Evolutionary conservation across 2,113 vertebrate species (phyloP).

Genomic region (Morone saxatilis): DNA sequence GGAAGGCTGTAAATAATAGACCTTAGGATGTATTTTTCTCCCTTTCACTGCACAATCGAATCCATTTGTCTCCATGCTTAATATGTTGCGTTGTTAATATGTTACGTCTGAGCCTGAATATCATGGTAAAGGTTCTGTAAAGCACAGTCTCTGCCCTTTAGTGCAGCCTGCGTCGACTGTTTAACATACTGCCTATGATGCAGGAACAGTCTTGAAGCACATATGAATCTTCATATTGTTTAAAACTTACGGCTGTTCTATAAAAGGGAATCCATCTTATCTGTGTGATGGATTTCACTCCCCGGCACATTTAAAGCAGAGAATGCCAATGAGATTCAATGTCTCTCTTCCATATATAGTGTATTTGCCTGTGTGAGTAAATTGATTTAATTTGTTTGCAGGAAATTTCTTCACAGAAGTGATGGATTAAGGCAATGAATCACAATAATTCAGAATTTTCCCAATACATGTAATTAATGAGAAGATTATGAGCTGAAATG

Average conservation of each 20-base stretch:
- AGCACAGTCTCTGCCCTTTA: slow-evolving; percentile 39
- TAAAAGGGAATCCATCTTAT: slow-evolving; percentile 56
- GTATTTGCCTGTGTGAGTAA: slow-evolving; percentile 33
- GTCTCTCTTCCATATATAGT: slow-evolving; percentile 25
- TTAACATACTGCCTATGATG: slow-evolving; percentile 55
- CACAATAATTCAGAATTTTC: slow-evolving; percentile 65
- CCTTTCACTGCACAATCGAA: slow-evolving; percentile 40
- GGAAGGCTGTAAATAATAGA: slow-evolving; percentile 60
- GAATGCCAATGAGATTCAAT: slow-evolving; percentile 46
- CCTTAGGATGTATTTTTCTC: slow-evolving; percentile 35
- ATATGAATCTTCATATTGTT: slow-evolving; percentile 65
- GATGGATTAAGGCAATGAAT: slow-evolving; percentile 75
- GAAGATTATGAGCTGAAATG: slow-evolving; percentile 49
- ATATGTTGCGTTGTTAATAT: slow-evolving; percentile 42
- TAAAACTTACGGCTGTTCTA: slow-evolving; percentile 49
- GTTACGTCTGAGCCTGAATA: slow-evolving; percentile 47
- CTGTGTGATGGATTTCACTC: slow-evolving; percentile 61
- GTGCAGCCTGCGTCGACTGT: slow-evolving; percentile 25
- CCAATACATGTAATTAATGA: slow-evolving; percentile 75
- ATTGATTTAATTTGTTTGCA: slow-evolving; percentile 57
- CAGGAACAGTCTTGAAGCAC: slow-evolving; percentile 45
- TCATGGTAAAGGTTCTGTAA: slow-evolving; percentile 53
- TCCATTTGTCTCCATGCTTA: slow-evolving; percentile 56
- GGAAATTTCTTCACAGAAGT: slow-evolving; percentile 52
- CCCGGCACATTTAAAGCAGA: slow-evolving; percentile 21